Evolutionary conservation across 2,797 vertebrate species (phyloP), one percentile per base, ranked within the genome.

Genomic region (Melanogrammus aeglefinus): DNA sequence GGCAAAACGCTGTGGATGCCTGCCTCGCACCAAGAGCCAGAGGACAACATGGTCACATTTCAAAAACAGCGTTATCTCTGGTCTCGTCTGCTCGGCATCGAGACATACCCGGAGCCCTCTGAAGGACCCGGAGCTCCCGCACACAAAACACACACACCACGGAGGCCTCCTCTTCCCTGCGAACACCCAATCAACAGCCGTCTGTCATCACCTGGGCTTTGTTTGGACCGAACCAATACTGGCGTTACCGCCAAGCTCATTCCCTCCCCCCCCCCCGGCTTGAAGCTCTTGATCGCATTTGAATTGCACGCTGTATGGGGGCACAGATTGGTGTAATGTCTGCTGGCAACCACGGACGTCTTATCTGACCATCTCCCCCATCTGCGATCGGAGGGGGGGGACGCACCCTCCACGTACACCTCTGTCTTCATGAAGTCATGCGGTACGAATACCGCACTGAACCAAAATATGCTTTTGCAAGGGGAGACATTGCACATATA

Each of bases 181-280:
- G 10, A 51, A 51, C 14, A 51, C 73, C 74, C 72, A 24, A 78
- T 85, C 83, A 79, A 77, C 74, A 77, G 77, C 75, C 76, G 66
- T 79, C 83, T 80, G 78, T 83, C 80, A 78, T 83, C 81, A 13
- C 4, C 21, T 3, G 6, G 75, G 81, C 72, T 85, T 81, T 86
- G 85, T 89, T 89, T 86, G 79, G 79, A 57, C 83, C 79, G 77
- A 84, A 81, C 69, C 41, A 44, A 72, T 78, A 71, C 85, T 38
- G 69, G n/a, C 27, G 1, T 63, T 33, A 33, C 31, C 51, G 41
- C 33, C 78, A 14, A 41, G 73, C 80, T 86, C 82, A 86, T 76
- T 82, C 80, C 81, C 10, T 51, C 77, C 44, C 70, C 73, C 75
- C 82, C 31, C 13, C 75, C 71, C 80, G 74, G 38, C 73, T 83